Evolutionary conservation across 2,797 vertebrate species (phyloP).

Genomic region (Trematomus bernacchii): DNA sequence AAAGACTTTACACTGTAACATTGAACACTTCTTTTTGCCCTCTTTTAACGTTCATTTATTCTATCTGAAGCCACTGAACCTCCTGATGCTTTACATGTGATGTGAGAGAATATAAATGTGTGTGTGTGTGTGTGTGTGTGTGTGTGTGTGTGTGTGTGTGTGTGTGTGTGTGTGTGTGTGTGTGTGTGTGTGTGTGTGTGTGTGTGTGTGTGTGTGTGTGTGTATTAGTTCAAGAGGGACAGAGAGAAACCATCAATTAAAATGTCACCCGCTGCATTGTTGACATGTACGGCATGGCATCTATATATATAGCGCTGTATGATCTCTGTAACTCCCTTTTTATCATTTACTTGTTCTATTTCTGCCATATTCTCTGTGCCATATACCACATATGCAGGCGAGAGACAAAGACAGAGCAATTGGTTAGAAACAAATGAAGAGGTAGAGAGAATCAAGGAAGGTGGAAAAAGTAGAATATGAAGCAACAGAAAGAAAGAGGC

Average conservation of each 20-base stretch:
- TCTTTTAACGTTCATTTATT: background rate
- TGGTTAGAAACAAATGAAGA: background rate
- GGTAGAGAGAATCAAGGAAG: background rate
- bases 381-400: background rate
- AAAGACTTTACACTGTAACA: background rate
- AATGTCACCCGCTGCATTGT: background rate
- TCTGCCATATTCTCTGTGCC: background rate
- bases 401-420: background rate
- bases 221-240: background rate
- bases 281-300: constrained; percentile 11
- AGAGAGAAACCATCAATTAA: constrained; percentile 6
- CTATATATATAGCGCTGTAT: background rate
- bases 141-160: background rate
- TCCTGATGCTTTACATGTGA: constrained; percentile 47
- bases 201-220: background rate
- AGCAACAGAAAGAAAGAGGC: background rate
- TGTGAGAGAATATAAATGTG: constrained; percentile 23
- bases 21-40: background rate
- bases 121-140: background rate
- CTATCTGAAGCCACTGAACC: constrained; percentile 28
- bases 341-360: constrained; percentile 1
- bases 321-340: constrained; percentile 1
- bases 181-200: too few species aligned
- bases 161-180: too few species aligned
- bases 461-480: background rate